Percentiles rank a stretch among this genome's conserved stretches.
Evolutionary conservation across 2,888 invertebrate genomes (phyloP).

Genomic region (Dysmachus trigonus): DNA sequence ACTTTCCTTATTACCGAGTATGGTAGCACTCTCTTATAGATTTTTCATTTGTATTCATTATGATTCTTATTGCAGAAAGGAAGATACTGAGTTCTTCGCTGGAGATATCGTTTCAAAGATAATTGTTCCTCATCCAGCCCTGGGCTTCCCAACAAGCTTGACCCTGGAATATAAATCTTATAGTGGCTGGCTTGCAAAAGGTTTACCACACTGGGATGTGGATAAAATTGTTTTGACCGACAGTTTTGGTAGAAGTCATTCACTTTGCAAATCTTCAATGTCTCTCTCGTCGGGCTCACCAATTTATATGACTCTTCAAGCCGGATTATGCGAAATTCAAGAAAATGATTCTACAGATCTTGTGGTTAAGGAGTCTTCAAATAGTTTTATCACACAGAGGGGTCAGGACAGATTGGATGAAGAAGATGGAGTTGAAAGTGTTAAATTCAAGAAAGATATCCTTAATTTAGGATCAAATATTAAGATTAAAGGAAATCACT

Average conservation of each 20-base stretch:
- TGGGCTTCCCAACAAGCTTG: slow-evolving; percentile 77
- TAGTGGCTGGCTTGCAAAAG: slow-evolving; percentile 90
- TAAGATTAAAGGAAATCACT: slow-evolving; percentile 59
- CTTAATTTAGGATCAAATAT: slow-evolving; percentile 62
- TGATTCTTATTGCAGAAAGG: slow-evolving; percentile 70
- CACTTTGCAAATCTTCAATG: slow-evolving; percentile 80
- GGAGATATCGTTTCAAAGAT: slow-evolving; percentile 81
- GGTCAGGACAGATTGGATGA: slow-evolving; percentile 45
- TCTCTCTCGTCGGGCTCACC: slow-evolving; percentile 78
- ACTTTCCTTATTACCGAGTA: slow-evolving; percentile 88
- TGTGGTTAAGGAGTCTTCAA: slow-evolving; percentile 47
- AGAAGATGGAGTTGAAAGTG: slow-evolving; percentile 58
- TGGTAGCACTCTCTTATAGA: slow-evolving; percentile 53
- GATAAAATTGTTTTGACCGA: slow-evolving; percentile 85
- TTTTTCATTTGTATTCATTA: background rate
- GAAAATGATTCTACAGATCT: slow-evolving; percentile 55
- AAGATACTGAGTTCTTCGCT: slow-evolving; percentile 77
- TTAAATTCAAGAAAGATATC: slow-evolving; percentile 62
- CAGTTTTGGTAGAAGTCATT: slow-evolving; percentile 84
- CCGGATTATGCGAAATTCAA: slow-evolving; percentile 80
- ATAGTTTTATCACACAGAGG: slow-evolving; percentile 54
- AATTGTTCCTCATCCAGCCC: slow-evolving; percentile 87
- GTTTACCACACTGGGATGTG: slow-evolving; percentile 79
- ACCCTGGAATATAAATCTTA: slow-evolving; percentile 87
- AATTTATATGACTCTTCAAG: slow-evolving; percentile 76